A percentile compares a stretch with the other conserved stretches of the same genome.
phyloP scores from a whole-genome alignment of 2,113 vertebrate genomes.

The Trematomus loennbergii region DNA sequence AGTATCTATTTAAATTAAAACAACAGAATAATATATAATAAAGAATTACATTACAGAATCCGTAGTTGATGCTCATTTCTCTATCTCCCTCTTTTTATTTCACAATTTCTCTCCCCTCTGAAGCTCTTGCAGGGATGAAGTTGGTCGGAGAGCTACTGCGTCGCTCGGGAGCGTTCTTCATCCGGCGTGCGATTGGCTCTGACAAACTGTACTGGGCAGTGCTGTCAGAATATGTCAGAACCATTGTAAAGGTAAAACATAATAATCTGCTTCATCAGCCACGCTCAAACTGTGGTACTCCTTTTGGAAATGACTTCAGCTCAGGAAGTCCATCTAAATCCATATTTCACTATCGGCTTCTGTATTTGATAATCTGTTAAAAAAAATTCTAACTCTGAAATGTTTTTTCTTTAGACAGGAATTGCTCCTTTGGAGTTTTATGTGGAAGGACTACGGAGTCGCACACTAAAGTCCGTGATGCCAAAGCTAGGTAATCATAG shows the following conservation, averaged over 20 bases:
- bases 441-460: slow-evolving; percentile 94
- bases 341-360: neutral
- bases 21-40: neutral
- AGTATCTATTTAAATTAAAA: slow-evolving; percentile 77
- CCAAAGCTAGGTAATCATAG: slow-evolving; percentile 90
- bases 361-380: neutral
- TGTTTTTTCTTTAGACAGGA: slow-evolving; percentile 83
- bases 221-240: slow-evolving; percentile 95
- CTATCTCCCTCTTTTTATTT: accelerated
- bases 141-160: slow-evolving; percentile 92
- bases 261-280: neutral
- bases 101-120: neutral
- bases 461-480: slow-evolving; percentile 91
- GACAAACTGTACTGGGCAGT: slow-evolving; percentile 97
- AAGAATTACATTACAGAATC: neutral
- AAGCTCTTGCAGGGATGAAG: slow-evolving; percentile 96
- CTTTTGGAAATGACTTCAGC: neutral
- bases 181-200: slow-evolving; percentile 92
- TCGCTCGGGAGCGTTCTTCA: slow-evolving; percentile 96
- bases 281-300: neutral
- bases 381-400: neutral
- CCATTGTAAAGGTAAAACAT: slow-evolving; percentile 88
- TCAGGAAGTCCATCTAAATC: neutral
- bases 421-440: slow-evolving; percentile 97
- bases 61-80: neutral